phyloP scores from a whole-genome alignment of 2,888 invertebrate genomes.

The Diarsia brunnea region DNA sequence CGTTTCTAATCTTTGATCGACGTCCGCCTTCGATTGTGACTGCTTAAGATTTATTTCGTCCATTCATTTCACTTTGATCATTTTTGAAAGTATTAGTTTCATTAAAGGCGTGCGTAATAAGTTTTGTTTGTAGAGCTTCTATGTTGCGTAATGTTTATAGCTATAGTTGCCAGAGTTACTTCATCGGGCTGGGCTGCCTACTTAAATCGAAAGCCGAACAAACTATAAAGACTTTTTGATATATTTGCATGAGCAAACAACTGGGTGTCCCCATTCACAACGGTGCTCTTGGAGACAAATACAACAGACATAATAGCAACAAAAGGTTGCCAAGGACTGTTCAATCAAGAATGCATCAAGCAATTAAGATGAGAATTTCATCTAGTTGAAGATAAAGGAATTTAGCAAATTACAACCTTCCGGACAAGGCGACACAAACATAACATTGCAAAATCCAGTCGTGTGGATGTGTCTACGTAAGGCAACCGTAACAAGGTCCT shows the following conservation, averaged over 20 bases:
- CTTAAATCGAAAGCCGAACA: constrained; percentile 51
- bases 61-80: constrained; percentile 73
- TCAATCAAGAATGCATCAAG: constrained; percentile 81
- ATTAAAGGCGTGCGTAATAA: constrained; percentile 71
- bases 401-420: constrained; percentile 76
- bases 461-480: constrained; percentile 79
- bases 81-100: constrained; percentile 76
- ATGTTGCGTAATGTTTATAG: constrained; percentile 69
- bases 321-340: constrained; percentile 75
- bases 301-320: constrained; percentile 39
- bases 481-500: constrained; percentile 82
- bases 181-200: constrained; percentile 52
- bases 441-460: constrained; percentile 76
- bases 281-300: constrained; percentile 52
- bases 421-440: constrained; percentile 74
- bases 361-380: constrained; percentile 71
- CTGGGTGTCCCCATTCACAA: constrained; percentile 50
- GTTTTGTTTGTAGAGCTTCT: constrained; percentile 70
- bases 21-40: constrained; percentile 70
- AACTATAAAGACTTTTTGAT: constrained; percentile 47
- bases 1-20: constrained; percentile 76
- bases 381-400: constrained; percentile 75
- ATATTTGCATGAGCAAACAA: constrained; percentile 37
- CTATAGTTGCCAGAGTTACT: constrained; percentile 60
- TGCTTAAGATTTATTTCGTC: constrained; percentile 73